Evolutionary conservation across 2,888 invertebrate genomes (phyloP), one percentile per base, ranked within the genome.

Genomic region (Rhorus exstirpatorius): DNA sequence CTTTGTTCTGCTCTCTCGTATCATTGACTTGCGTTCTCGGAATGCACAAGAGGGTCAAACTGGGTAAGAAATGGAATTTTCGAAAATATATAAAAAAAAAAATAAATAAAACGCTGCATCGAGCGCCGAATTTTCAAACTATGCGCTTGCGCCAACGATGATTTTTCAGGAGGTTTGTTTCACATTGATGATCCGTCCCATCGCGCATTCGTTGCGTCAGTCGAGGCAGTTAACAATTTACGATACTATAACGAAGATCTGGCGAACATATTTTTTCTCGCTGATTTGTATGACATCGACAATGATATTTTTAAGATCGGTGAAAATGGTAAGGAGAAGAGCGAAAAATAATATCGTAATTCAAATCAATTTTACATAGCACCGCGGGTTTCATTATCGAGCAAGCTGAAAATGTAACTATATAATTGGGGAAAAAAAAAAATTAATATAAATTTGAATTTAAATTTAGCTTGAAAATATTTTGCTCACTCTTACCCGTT

Each of bases 191-290:
- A 94, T 61, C 93, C 94, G 82, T 93, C 95, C 75, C 94, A 94
- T 53, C 95, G 95, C 1, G 95, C 95, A 8, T 95, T 96, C 87
- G 93, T 93, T 72, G 93, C 94, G 70, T 95, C 95, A n/a, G 90
- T 95, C 26, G 91, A 93, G 12, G 89, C 90, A 3, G 93, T 94
- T 44, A 95, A 95, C 79, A 88, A 90, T 84, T 93, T 93, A 81
- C 92, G 93, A 83, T 70, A 83, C 44, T 26, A 38, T 3, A 81
- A 81, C 19, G 35, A 70, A 0, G 86, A 88, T 26, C 58, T 83
- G 12, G 26, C 80, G 0, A 84, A 87, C n/a, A 80, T 85, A 19
- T 87, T 55, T 76, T 84, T 91, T 19, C 46, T 19, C 3, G 7
- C 84, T 0, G 55, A 82, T 3, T 60, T 71, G 0, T 31, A 24